Evolutionary conservation across 1,140 invertebrate species (phyloP), one percentile per base, ranked within the genome.

Genomic region (Papilio polyxenes): DNA sequence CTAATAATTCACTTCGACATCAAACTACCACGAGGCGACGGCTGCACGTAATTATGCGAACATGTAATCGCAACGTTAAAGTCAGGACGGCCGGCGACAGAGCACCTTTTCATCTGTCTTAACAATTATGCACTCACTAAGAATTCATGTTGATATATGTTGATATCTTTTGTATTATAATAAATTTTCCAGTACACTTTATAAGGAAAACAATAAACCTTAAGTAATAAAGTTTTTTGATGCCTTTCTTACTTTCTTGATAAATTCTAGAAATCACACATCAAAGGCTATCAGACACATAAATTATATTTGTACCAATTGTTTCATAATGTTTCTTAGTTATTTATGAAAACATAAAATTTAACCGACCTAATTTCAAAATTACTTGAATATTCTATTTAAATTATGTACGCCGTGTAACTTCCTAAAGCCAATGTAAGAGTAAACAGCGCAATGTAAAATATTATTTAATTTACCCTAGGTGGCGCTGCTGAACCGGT

Each of bases 1-100:
- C 62, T 65, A 65, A 65, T 65, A 72, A 72, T 72, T 72, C 31
- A 72, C 23, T 72, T 72, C 31, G 62, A 65, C 23, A 31, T 65
- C 62, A 31, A 72, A 72, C 65, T 72, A 72, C 23, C 23, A 37
- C 65, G 65, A 37, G 23, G 65, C 65, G 31, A 1, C 15, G 65
- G 11, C 65, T 37, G 37, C 31, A 13, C 65, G 2, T 72, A 72
- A 72, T 72, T 72, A 72, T 65, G 13, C 17, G 20, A 65, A 31
- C 5, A 11, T 13, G 23, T 65, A 65, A 37, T 13, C 62, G 62
- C 62, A 31, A 13, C 62, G 11, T n/a, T 65, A 31, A 65, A 23
- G 20, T 23, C 20, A 65, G 9, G 62, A 9, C 62, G 56, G 6
- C 17, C n/a, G 56, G 23, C 23, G 23, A 31, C 10, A 65, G 23